phyloP scores from a whole-genome alignment of 2,113 vertebrate genomes.

The Noturus placidus region DNA sequence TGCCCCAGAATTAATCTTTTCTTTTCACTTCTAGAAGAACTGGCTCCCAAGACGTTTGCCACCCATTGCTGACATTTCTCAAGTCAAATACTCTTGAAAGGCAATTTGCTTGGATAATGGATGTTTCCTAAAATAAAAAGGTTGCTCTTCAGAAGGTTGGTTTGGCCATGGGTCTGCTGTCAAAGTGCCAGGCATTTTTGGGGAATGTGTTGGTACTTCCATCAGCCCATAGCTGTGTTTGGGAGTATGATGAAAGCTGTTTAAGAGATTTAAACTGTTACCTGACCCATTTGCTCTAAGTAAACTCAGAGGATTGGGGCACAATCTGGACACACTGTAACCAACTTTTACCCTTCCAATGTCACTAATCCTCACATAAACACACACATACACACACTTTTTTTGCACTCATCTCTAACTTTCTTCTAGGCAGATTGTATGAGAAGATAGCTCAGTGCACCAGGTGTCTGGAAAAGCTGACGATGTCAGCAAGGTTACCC shows the following conservation, averaged over 20 bases:
- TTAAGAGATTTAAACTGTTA: slow-evolving; percentile 58
- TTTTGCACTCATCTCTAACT: slow-evolving; percentile 34
- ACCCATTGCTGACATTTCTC: slow-evolving; percentile 54
- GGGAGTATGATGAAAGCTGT: slow-evolving; percentile 62
- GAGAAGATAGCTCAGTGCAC: slow-evolving; percentile 55
- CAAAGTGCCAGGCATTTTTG: slow-evolving; percentile 55
- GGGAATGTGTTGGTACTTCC: slow-evolving; percentile 45
- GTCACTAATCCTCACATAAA: slow-evolving; percentile 29
- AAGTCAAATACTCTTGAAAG: slow-evolving; percentile 62
- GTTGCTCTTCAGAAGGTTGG: slow-evolving; percentile 59
- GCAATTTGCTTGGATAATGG: slow-evolving; percentile 71
- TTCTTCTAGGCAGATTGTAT: slow-evolving; percentile 7
- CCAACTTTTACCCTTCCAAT: slow-evolving; percentile 25
- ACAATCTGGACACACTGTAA: slow-evolving; percentile 16
- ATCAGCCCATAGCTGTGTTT: slow-evolving; percentile 53
- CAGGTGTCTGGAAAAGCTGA: slow-evolving; percentile 67
- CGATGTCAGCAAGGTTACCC: slow-evolving; percentile 52
- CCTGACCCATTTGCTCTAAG: slow-evolving; percentile 48
- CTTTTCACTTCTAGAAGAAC: background rate
- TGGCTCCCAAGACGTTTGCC: slow-evolving; percentile 22
- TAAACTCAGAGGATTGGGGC: slow-evolving; percentile 48
- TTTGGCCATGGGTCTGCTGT: slow-evolving; percentile 65
- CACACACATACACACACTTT: slow-evolving; percentile 32
- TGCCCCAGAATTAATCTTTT: slow-evolving; percentile 4
- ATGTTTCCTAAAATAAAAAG: slow-evolving; percentile 73